A percentile compares a stretch with the other conserved stretches of the same genome.
Conservation (phyloP, 2,113 vertebrate species). For the Lophura nycthemera region DNA sequence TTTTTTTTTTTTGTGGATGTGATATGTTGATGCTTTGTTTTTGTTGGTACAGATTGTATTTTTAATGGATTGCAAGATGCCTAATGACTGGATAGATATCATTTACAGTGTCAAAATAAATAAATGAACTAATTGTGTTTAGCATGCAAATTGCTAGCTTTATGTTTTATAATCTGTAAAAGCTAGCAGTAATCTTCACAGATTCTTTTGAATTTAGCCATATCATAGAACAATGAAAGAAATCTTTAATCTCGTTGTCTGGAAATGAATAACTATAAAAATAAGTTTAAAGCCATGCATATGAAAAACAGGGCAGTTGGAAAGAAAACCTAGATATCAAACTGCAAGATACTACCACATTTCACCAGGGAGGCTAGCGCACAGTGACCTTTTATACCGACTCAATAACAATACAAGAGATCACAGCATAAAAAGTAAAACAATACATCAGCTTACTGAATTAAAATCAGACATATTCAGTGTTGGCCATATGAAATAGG, state of each 20-base stretch:
- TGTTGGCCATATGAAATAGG: neutral
- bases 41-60: constrained; percentile 49
- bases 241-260: neutral
- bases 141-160: constrained; percentile 39
- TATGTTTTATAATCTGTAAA: constrained; percentile 14
- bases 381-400: neutral
- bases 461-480: neutral
- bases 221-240: neutral
- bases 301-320: neutral
- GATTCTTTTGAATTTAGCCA: constrained; percentile 12
- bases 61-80: constrained; percentile 56
- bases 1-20: constrained; percentile 7
- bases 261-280: neutral
- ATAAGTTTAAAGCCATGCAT: neutral
- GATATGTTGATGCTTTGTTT: constrained; percentile 51
- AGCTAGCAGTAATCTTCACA: neutral
- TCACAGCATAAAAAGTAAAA: neutral
- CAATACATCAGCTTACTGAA: neutral
- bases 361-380: neutral
- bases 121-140: constrained; percentile 30
- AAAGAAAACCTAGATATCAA: constrained; percentile 13
- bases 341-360: neutral
- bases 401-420: neutral
- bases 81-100: neutral
- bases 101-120: constrained; percentile 53